A percentile compares a stretch with the other conserved stretches of the same genome.
These are phyloP conservation scores for Pelodytes ibericus DNA, from an alignment of 2,797 vertebrate genomes.

Conservation along the genomic window DNA sequence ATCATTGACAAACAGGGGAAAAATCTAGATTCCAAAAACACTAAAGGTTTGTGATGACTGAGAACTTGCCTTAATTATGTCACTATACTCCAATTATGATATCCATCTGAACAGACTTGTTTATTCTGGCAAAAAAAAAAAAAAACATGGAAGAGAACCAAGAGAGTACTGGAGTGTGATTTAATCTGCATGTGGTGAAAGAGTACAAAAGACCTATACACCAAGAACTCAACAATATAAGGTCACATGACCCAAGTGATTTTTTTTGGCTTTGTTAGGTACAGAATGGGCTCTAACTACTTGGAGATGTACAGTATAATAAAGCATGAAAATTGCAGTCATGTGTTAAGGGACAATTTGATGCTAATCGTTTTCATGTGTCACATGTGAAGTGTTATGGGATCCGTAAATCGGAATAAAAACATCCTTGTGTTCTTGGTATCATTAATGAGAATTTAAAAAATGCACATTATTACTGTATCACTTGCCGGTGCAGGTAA, in stretches of 20 bases:
- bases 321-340: constrained; percentile 47
- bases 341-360: constrained; percentile 45
- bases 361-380: constrained; percentile 71
- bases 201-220: constrained; percentile 4
- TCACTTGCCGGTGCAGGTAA: constrained; percentile 71
- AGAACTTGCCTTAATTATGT: not conserved
- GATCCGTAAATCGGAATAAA: constrained; percentile 70
- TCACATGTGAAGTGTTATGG: constrained; percentile 68
- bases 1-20: not conserved
- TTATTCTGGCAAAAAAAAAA: constrained; percentile 1
- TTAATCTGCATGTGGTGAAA: constrained; percentile 13
- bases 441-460: constrained; percentile 77
- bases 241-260: not conserved
- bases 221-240: not conserved
- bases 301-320: constrained; percentile 47
- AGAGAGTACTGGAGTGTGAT: constrained; percentile 1
- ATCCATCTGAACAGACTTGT: not conserved
- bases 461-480: constrained; percentile 74
- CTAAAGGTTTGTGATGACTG: not conserved
- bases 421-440: constrained; percentile 69
- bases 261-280: constrained; percentile 5
- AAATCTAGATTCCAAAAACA: not conserved
- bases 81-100: constrained; percentile 5
- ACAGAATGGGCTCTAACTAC: constrained; percentile 45
- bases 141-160: constrained; percentile 7